These are phyloP conservation scores for Eonycteris spelaea DNA, from an alignment of 2,113 vertebrate genomes.

Conservation along the genomic window DNA sequence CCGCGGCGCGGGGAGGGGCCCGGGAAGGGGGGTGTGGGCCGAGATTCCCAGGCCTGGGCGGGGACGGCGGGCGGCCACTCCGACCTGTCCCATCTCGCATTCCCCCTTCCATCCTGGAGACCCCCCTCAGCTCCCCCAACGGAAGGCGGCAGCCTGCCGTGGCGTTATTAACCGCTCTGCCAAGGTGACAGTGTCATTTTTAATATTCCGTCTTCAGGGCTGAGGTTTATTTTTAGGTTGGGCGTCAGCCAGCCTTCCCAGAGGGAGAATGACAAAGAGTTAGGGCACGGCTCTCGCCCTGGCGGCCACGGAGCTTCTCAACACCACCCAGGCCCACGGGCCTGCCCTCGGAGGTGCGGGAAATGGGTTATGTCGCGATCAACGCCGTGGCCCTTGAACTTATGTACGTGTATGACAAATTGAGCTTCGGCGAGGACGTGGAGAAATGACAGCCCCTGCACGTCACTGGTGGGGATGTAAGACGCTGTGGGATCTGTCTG, in stretches of 20 bases:
- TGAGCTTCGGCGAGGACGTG: not conserved
- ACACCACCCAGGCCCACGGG: fast-evolving
- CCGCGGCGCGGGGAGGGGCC: not conserved
- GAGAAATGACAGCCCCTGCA: not conserved
- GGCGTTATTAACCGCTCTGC: not conserved
- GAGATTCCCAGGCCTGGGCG: fast-evolving
- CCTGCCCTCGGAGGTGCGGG: not conserved
- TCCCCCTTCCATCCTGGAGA: fast-evolving
- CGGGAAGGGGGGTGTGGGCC: not conserved
- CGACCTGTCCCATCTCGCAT: fast-evolving
- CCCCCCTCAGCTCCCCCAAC: not conserved
- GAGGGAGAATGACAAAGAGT: not conserved
- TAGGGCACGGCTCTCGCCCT: fast-evolving
- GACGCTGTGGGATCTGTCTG: fast-evolving
- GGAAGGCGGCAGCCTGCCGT: not conserved
- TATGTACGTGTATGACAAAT: fast-evolving
- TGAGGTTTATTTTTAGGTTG: slow-evolving; percentile 6
- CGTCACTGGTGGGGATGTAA: fast-evolving
- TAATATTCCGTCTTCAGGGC: not conserved
- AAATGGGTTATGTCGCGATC: not conserved
- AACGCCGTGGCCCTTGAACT: not conserved
- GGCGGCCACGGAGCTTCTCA: not conserved
- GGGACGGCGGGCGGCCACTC: not conserved
- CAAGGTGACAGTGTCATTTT: slow-evolving; percentile 28
- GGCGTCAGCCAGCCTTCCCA: not conserved